Evolutionary conservation across 2,797 vertebrate genomes (phyloP), one percentile per base, ranked within the genome.

Genomic region (Steatocranus sp.): DNA sequence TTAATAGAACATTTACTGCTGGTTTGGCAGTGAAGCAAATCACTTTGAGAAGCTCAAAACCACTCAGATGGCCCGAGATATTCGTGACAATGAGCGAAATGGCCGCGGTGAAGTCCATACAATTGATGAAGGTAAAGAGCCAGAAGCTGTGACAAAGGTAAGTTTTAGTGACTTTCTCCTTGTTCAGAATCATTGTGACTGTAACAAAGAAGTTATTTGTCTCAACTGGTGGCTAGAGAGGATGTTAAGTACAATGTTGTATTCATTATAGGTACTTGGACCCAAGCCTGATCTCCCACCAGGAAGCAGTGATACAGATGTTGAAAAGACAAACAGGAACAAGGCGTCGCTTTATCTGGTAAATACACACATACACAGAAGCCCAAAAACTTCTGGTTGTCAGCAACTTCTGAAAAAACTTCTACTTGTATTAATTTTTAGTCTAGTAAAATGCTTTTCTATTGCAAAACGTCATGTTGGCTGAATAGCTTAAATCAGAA

Each of bases 31-130:
- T 5, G 78, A 94, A 1, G 73, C 88, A 89, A 97, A 96, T 80
- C 53, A 20, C 10, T 96, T 83, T 15, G 96, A 97, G 83, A 90
- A 90, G 3, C 41, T 96, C 38, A 97, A 96, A 86, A 79, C 95
- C 11, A 89, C 89, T 1, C 76, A 93, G 80, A n/a, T 97, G 77
- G 94, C 95, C 82, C 83, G 84, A 1, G 94, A 86, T 27, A 96
- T 96, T 77, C 95, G 96, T 0, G 94, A 96, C 89, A 95, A 94
- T 9, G 96, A 96, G 85, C 87, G 94, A 23, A 85, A 75, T 2
- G 95, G 96, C 2, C 95, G 95, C 1, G 82, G 86, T 3, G 18
- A 51, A 2, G 1, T 97, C 8, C 58, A 90, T 1, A 90, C 93
- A 61, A 34, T 95, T 34, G 86, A 93, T 0, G 95, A 97, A 14